phyloP scores from a whole-genome alignment of 1,140 invertebrate genomes.

The Papilio helenus region DNA sequence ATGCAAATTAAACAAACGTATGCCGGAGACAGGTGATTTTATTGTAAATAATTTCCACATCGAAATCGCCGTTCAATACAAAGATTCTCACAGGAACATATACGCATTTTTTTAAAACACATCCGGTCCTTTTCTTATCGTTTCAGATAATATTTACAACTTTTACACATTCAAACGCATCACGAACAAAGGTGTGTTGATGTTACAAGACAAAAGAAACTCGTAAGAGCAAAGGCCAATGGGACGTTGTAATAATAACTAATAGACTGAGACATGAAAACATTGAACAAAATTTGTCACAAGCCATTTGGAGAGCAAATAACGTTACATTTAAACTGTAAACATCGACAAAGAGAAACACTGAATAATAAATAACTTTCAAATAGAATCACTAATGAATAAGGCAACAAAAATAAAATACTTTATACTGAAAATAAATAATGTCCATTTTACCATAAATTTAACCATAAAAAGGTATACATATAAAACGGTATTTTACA shows the following conservation, averaged over 20 bases:
- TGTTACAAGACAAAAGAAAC: conserved; percentile 32
- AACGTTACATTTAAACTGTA: not conserved
- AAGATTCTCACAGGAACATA: conserved; percentile 14
- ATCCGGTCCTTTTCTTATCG: conserved; percentile 43
- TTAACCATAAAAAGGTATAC: too few relatives aligned
- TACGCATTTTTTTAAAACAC: conserved; percentile 40
- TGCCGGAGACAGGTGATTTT: not conserved
- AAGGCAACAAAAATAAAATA: not conserved
- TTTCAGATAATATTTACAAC: conserved; percentile 47
- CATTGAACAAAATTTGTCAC: not conserved
- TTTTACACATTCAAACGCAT: conserved; percentile 49
- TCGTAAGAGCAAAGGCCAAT: conserved; percentile 17
- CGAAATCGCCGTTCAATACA: conserved; percentile 5
- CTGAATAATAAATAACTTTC: not conserved
- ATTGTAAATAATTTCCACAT: not conserved
- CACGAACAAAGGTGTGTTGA: conserved; percentile 38
- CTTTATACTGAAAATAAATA: not conserved
- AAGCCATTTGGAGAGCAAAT: not conserved
- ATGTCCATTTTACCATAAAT: not conserved
- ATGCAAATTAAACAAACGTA: not conserved
- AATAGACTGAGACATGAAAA: not conserved
- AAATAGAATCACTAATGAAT: not conserved
- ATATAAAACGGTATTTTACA: not conserved
- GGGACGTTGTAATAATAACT: not conserved
- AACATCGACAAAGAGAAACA: not conserved